These are phyloP conservation scores for Melipona beecheii DNA, from an alignment of 2,888 invertebrate genomes.

Conservation along the genomic window DNA sequence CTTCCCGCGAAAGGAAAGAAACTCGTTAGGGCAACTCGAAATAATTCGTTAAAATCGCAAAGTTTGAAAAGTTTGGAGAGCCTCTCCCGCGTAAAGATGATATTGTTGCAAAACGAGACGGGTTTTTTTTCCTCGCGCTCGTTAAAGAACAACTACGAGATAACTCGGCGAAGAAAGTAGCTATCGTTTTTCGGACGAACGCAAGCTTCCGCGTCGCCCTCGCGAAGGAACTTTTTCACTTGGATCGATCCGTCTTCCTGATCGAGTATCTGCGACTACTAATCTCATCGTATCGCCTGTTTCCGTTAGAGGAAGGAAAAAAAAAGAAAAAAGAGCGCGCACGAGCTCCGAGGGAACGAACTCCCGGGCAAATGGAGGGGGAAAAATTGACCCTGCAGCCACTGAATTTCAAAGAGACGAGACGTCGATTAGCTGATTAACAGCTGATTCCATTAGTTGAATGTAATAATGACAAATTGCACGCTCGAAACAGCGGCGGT, in stretches of 20 bases:
- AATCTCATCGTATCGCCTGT: neutral
- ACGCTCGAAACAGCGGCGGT: no score
- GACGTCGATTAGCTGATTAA: neutral
- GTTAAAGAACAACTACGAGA: neutral
- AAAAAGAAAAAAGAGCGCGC: neutral
- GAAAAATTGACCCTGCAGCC: neutral
- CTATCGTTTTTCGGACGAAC: conserved; percentile 30
- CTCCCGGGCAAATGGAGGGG: neutral
- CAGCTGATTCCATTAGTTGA: neutral
- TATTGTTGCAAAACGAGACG: neutral
- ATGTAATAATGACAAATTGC: neutral
- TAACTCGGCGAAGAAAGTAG: conserved; percentile 26
- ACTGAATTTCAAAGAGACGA: neutral
- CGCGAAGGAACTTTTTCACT: conserved; percentile 25
- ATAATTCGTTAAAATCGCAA: neutral
- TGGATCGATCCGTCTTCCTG: conserved; percentile 33
- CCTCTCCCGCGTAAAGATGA: neutral
- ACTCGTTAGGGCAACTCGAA: neutral
- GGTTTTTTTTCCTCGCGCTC: neutral
- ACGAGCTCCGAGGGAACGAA: neutral
- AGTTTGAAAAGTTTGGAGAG: neutral
- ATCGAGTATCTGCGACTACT: conserved; percentile 33
- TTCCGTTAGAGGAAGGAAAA: neutral
- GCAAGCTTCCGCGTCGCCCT: conserved; percentile 23
- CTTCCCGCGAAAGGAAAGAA: no score